Evolutionary conservation across 2,888 invertebrate genomes (phyloP), one percentile per base, ranked within the genome.

Genomic region (Hecatera dysodea): DNA sequence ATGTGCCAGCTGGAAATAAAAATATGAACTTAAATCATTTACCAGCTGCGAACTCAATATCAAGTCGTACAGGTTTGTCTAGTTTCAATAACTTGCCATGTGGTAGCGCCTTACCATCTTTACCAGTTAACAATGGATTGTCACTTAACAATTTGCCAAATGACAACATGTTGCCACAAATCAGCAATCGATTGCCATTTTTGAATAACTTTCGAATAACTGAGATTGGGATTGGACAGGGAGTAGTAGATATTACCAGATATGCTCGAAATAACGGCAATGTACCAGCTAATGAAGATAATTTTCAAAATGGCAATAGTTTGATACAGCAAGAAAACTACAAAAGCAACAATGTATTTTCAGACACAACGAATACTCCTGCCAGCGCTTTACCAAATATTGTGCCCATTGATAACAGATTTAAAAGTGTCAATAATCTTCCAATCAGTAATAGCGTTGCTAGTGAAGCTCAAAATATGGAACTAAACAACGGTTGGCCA

Each of bases 141-240:
- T 46, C 44, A 48, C 4, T n/a, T 11, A 82, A 72, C 44, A 79
- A 72, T 74, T 66, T 78, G 11, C 61, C 74, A 59, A 12, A 39
- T 44, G 65, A 69, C 50, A 85, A 65, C 48, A 72, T 78, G 57
- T 19, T 73, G 44, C 72, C 75, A 62, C 15, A 59, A 1, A 80
- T 50, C 1, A 80, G 66, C 17, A 85, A 81, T 66, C 17, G 12
- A 48, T 11, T 55, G n/a, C 71, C 70, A 1, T 65, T n/a, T 53
- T 4, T 61, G 0, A 56, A 53, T 48, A 53, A 80, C 0, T 56
- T 77, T 56, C 50, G 17, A 29, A 68, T 67, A 55, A 74, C 55
- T n/a, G 63, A 42, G 22, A 36, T 77, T 9, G 50, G 27, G 0
- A 33, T 75, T 22, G 62, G 19, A 27, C 55, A 75, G 55, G 65